Evolutionary conservation across 1,140 invertebrate genomes (phyloP).

Genomic region (Conus ventricosus): DNA sequence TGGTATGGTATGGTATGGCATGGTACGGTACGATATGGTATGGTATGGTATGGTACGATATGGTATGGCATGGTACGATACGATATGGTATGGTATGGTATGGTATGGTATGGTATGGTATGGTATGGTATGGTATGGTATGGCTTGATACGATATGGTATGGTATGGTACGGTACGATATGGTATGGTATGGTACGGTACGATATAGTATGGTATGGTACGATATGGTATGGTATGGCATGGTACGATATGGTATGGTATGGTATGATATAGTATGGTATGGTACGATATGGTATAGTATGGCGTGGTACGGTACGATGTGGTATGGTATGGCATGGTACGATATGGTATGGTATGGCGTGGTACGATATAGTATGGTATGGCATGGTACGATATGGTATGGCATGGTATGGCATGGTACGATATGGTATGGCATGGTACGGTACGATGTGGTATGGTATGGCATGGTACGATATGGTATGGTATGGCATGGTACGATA

Average conservation of each 20-base stretch:
- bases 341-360: constrained; percentile 52
- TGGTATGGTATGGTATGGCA: constrained; percentile 56
- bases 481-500: too few species aligned
- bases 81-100: constrained; percentile 57
- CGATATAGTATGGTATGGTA: constrained; percentile 52
- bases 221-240: constrained; percentile 52
- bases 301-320: constrained; percentile 18
- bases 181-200: constrained; percentile 50
- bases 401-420: neutral
- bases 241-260: constrained; percentile 52
- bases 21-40: constrained; percentile 55
- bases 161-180: constrained; percentile 40
- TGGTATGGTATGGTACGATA: constrained; percentile 55
- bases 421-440: too few species aligned
- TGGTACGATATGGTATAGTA: constrained; percentile 20
- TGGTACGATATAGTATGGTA: too few species aligned
- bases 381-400: too few species aligned
- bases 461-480: too few species aligned
- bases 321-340: constrained; percentile 48
- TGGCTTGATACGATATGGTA: constrained; percentile 28
- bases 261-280: constrained; percentile 51
- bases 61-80: constrained; percentile 56
- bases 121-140: constrained; percentile 45
- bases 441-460: too few species aligned
- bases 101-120: constrained; percentile 50